Conservation (phyloP, 1,140 invertebrate genomes). For the Listronotus bonariensis region DNA sequence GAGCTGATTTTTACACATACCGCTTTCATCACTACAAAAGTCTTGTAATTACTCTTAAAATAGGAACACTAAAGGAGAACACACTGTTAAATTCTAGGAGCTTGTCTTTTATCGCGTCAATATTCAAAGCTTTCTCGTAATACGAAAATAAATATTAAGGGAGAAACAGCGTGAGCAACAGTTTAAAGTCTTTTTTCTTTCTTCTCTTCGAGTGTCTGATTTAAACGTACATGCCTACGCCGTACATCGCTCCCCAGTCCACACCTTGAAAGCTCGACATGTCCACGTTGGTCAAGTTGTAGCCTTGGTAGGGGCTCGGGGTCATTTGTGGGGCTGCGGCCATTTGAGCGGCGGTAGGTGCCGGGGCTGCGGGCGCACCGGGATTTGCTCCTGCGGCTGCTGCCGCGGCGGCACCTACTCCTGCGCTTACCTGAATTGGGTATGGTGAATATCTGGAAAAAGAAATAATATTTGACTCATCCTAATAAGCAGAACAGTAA, state of each 20-base stretch:
- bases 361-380: conserved; percentile 54
- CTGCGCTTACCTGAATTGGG: conserved; percentile 58
- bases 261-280: conserved; percentile 90
- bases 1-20: not conserved
- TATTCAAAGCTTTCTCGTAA: conserved; percentile 12
- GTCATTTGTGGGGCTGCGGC: conserved; percentile 63
- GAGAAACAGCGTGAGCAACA: conserved; percentile 38
- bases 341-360: conserved; percentile 60
- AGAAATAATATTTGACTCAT: not conserved
- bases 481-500: no score
- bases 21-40: conserved; percentile 8
- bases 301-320: conserved; percentile 76
- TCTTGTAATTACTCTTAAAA: not conserved
- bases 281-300: conserved; percentile 84
- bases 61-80: conserved; percentile 18
- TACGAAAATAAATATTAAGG: not conserved
- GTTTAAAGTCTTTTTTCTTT: conserved; percentile 7
- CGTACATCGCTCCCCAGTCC: conserved; percentile 88
- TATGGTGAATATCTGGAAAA: conserved; percentile 66
- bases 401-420: conserved; percentile 59
- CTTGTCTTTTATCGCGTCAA: conserved; percentile 16
- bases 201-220: not conserved
- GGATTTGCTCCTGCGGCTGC: conserved; percentile 59
- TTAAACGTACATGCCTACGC: conserved; percentile 88
- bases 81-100: conserved; percentile 3